phyloP scores from a whole-genome alignment of 2,888 invertebrate species.

The Melangyna quadrimaculata region DNA sequence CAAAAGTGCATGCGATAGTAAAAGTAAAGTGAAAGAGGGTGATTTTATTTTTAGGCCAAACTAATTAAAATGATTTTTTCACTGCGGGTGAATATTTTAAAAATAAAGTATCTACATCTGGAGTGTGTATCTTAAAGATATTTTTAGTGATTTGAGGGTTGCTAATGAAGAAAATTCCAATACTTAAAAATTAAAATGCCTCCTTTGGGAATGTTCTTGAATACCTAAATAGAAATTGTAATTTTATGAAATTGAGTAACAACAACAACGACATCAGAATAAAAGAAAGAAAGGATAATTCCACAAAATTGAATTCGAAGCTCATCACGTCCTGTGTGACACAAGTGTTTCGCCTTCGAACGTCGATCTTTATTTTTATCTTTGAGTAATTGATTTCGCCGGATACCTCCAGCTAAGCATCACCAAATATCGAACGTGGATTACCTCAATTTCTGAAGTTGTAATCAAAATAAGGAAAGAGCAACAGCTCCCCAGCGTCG shows the following conservation, averaged over 20 bases:
- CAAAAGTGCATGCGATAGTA: constrained; percentile 47
- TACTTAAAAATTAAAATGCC: background rate
- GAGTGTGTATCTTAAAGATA: constrained; percentile 40
- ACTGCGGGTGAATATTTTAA: background rate
- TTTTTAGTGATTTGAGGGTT: constrained; percentile 1
- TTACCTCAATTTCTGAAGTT: constrained; percentile 61
- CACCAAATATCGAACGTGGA: constrained; percentile 54
- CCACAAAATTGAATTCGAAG: constrained; percentile 50
- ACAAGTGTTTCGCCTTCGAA: constrained; percentile 30
- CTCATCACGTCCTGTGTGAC: constrained; percentile 23
- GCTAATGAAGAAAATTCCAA: background rate
- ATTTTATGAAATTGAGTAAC: background rate
- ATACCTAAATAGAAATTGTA: constrained; percentile 1
- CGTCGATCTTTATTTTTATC: constrained; percentile 59
- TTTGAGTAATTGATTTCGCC: constrained; percentile 68
- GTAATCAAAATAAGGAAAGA: constrained; percentile 38
- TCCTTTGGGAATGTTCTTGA: background rate
- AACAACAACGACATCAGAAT: background rate
- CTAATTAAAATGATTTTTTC: constrained; percentile 35
- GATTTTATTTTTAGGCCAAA: constrained; percentile 49
- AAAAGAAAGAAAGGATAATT: constrained; percentile 26
- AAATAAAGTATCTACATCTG: background rate
- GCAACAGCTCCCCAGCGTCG: constrained; percentile 15
- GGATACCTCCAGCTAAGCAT: constrained; percentile 55
- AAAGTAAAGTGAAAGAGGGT: constrained; percentile 5